phyloP scores from a whole-genome alignment of 2,888 invertebrate genomes.

The Perizoma affinitatum region DNA sequence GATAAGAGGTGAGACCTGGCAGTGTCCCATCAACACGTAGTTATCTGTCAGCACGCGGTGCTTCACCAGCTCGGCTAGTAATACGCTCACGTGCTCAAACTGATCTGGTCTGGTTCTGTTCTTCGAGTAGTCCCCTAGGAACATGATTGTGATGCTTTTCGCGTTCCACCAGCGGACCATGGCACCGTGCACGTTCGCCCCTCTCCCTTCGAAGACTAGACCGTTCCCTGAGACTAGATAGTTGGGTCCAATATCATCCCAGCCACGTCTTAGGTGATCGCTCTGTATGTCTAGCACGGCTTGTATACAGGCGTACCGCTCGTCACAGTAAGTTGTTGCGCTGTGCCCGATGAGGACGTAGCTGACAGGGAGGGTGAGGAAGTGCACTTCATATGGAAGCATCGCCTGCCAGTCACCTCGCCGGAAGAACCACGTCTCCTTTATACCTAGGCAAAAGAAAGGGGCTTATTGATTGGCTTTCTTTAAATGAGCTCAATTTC shows the following conservation, averaged over 20 bases:
- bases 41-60: slow-evolving; percentile 50
- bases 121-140: slow-evolving; percentile 63
- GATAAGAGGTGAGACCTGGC: slow-evolving; percentile 56
- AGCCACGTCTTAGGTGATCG: slow-evolving; percentile 53
- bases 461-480: background rate
- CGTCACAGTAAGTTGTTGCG: slow-evolving; percentile 52
- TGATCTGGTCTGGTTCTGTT: slow-evolving; percentile 50
- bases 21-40: slow-evolving; percentile 60
- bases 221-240: slow-evolving; percentile 68
- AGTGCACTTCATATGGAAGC: slow-evolving; percentile 51
- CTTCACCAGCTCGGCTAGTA: slow-evolving; percentile 55
- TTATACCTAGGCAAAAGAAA: slow-evolving; percentile 61
- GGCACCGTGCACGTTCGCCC: slow-evolving; percentile 62
- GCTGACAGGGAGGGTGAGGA: slow-evolving; percentile 56
- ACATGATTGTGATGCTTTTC: slow-evolving; percentile 64
- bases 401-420: slow-evolving; percentile 73
- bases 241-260: slow-evolving; percentile 68
- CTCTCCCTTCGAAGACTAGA: slow-evolving; percentile 69
- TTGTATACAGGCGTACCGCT: slow-evolving; percentile 57
- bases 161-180: slow-evolving; percentile 61
- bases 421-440: slow-evolving; percentile 70
- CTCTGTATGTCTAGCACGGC: slow-evolving; percentile 56
- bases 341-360: slow-evolving; percentile 68
- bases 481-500: too few species aligned
- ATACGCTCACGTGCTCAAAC: slow-evolving; percentile 55